Base-by-base conservation (phyloP, 2,888 invertebrate species). In the Galeopsomyia nigrocyanea region DNA sequence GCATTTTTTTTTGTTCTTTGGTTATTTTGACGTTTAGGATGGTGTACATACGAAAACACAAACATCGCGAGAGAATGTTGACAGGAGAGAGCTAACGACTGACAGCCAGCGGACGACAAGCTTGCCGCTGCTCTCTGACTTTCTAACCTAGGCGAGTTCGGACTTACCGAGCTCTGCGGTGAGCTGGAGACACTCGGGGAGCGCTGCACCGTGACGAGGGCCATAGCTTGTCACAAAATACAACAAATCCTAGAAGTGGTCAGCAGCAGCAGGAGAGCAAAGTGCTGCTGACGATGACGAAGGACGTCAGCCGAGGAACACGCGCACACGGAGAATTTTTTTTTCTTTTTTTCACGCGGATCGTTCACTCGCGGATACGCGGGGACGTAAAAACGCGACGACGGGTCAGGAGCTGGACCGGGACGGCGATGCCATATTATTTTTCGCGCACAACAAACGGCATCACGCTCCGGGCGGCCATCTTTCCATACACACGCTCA, bases 171-270 rank as follows among this genome's bases (percentile, higher is more conserved):
- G 83, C 88, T 89, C 81, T 88, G 89, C 75, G 91, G 91, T 79
- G 90, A 90, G 87, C 90, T 91, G 87, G 90, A 90, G 81, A 90
- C 90, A 88, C 92, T 92, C 80, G 92, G 92, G 80, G 92, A 92
- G 84, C 92, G 89, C 85, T 92, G 92, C 84, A 92, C 91, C 82
- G 92, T 92, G 87, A 92, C 92, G 86, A 92, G 88, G 86, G 92
- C 92, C 92, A 92, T 92, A 80, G 78, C 79, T 76, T n/a, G 53
- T 49, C 51, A 55, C 47, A 39, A 39, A 10, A 39, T 39, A 39
- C 39, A 39, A 39, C 10, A 39, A 39, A 39, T 39, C 39, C 39
- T 39, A 39, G 10, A 39, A 10, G 39, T 39, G 7, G 26, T 39
- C 39, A 55, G 53, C 46, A 7, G 19, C 13, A 49, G 19, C 21